Base-by-base conservation (phyloP, 2,888 invertebrate genomes). In the Caenorhabditis virilis region DNA sequence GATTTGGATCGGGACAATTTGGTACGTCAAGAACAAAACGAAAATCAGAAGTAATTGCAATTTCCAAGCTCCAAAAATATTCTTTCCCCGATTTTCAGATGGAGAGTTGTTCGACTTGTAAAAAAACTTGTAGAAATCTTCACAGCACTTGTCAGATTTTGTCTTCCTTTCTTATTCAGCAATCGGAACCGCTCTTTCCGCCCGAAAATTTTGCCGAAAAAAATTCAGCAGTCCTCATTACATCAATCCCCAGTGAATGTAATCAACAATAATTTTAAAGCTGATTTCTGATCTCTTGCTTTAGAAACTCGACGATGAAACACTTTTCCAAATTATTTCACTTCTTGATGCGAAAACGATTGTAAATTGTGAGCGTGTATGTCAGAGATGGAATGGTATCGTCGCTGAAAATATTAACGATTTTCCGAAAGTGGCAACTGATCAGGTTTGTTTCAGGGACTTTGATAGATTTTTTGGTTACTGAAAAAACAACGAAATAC, bases 391-490 rank as follows among this genome's bases (percentile, higher is more conserved):
- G 71, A 63, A 62, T 27, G 33, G 49, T 27, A 41, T 66, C 0
- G 61, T 77, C n/a, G 50, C 50, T 7, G 42, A 53, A 4, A 55
- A 65, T 27, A 30, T 52, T 49, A 16, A 33, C 47, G 0, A 49
- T 74, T 39, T 65, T 66, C 42, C 47, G 0, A 72, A 71, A 47
- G 52, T 72, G 9, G 50, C 50, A 18, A 63, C 62, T 16, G 78
- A 78, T 57, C 77, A 78, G 66, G 77, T 77, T 20, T 15, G 11
- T n/a, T 9, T 9, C 30, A 30, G 13, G 13, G 13, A 30, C 13
- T 9, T 30, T 6, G 30, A 13, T 9, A 30, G 30, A 30, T 30
- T 30, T 30, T 6, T 6, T 30, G 6, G 13, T 9, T 9, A 13
- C 13, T 13, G 13, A 6, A 13, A 9, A 30, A 13, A 13, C 13